phyloP scores from a whole-genome alignment of 2,113 vertebrate species.

The Stictonetta naevosa region DNA sequence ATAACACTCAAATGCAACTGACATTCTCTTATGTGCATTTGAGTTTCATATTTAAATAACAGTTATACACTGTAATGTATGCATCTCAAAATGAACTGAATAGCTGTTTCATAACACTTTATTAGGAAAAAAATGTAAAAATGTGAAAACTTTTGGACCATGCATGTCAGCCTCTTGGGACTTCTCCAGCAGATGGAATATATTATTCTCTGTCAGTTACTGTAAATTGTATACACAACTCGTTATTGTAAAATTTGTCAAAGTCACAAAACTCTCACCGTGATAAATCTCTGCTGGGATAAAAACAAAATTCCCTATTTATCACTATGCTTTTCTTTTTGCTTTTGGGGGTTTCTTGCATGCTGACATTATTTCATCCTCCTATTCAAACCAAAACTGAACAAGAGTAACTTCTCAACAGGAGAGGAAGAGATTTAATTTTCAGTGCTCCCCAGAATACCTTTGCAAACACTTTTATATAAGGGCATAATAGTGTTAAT shows the following conservation, averaged over 20 bases:
- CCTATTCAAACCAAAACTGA: not conserved
- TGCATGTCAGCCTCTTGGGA: conserved; percentile 73
- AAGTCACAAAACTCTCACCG: conserved; percentile 56
- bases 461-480: not conserved
- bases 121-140: not conserved
- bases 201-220: conserved; percentile 75
- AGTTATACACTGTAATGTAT: not conserved
- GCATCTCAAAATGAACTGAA: not conserved
- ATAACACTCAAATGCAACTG: not conserved
- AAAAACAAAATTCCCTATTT: conserved; percentile 4
- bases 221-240: conserved; percentile 73
- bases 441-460: not conserved
- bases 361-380: not conserved
- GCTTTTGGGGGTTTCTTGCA: not conserved
- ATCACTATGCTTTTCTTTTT: conserved; percentile 12
- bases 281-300: conserved; percentile 59
- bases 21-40: not conserved
- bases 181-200: conserved; percentile 74
- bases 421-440: not conserved
- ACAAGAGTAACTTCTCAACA: not conserved
- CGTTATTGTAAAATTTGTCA: conserved; percentile 77
- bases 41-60: not conserved
- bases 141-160: conserved; percentile 31
- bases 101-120: not conserved
- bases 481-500: not conserved